These are phyloP conservation scores for Trichomycterus rosablanca DNA, from an alignment of 2,113 vertebrate species.

Conservation along the genomic window DNA sequence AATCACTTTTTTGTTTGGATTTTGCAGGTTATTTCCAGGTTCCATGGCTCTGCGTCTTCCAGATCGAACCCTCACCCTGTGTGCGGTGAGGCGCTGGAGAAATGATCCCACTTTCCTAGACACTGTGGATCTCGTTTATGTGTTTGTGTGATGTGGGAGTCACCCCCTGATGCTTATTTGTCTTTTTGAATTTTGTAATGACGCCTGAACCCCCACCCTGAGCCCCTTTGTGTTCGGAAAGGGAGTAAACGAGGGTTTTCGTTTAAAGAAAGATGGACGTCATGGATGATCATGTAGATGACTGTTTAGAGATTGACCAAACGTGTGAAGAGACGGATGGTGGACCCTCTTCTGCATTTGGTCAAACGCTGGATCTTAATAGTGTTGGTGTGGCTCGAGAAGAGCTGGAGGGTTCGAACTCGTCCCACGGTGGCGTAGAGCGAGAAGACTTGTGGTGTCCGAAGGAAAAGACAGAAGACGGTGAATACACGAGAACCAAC, in stretches of 20 bases:
- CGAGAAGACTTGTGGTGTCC: constrained; percentile 23
- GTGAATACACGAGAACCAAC: constrained; percentile 45
- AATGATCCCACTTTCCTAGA: not conserved
- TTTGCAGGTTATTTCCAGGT: not conserved
- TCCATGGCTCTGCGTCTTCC: not conserved
- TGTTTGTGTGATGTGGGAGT: not conserved
- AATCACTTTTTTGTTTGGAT: not conserved
- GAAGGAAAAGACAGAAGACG: constrained; percentile 50
- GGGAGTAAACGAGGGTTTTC: not conserved
- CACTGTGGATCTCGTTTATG: not conserved
- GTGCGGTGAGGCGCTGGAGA: not conserved
- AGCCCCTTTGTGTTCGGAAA: not conserved
- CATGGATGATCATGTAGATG: constrained; percentile 31
- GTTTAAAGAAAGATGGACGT: constrained; percentile 22
- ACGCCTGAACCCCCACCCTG: constrained; percentile 18
- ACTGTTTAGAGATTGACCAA: too few species aligned
- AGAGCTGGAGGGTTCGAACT: not conserved
- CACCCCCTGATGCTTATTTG: not conserved
- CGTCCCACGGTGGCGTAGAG: not conserved
- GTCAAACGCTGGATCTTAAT: not conserved
- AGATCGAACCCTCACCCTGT: not conserved
- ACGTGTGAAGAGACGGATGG: not conserved
- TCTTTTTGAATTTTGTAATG: constrained; percentile 12
- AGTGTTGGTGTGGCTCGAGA: not conserved
- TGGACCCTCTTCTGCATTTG: too few species aligned